phyloP scores from a whole-genome alignment of 2,797 vertebrate genomes.

The Fundulus diaphanus region DNA sequence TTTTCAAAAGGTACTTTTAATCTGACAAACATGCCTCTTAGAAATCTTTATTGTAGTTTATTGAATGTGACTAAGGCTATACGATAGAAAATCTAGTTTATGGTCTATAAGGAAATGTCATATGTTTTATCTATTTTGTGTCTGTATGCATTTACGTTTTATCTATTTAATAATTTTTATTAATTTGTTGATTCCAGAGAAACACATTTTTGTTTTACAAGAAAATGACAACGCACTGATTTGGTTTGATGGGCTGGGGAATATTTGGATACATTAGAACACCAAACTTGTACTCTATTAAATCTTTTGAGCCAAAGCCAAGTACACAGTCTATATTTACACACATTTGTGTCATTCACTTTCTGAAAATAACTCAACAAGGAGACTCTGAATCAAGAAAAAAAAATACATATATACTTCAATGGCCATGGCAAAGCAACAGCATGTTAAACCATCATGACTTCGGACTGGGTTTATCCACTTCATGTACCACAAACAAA shows the following conservation, averaged over 20 bases:
- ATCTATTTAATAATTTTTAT: not conserved
- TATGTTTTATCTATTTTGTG: not conserved
- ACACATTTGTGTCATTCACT: not conserved
- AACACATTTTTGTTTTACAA: not conserved
- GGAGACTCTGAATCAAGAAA: not conserved
- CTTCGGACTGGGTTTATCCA: not conserved
- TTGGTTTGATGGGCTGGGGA: not conserved
- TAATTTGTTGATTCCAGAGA: not conserved
- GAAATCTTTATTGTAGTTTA: no score
- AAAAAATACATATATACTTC: slow-evolving; percentile 8
- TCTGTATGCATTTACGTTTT: not conserved
- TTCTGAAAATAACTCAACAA: not conserved
- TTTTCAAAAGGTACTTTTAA: no score
- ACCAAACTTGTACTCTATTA: not conserved
- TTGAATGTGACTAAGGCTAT: no score
- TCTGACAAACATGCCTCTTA: no score
- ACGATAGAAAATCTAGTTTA: not conserved
- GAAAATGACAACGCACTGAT: not conserved
- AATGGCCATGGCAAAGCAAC: not conserved
- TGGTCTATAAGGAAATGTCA: not conserved
- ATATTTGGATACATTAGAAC: not conserved
- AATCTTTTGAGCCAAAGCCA: not conserved
- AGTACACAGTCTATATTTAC: not conserved
- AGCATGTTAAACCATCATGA: no score
- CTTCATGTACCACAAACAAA: slow-evolving; percentile 9